Evolutionary conservation across 2,888 invertebrate genomes (phyloP), one percentile per base, ranked within the genome.

Genomic region (Xylota segnis): DNA sequence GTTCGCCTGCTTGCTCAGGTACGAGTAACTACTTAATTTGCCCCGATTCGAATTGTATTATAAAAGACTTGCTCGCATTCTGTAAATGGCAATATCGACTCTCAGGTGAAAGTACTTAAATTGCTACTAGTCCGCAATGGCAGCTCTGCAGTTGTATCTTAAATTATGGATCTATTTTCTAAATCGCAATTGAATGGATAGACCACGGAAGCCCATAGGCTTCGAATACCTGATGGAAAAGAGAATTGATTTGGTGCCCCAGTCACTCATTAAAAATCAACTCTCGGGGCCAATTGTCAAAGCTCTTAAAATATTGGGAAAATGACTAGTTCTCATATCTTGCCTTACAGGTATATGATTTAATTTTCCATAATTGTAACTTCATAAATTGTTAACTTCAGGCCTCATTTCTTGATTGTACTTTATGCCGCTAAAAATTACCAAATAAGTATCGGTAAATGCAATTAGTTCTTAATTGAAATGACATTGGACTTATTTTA

Each of bases 141-240:
- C 14, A 37, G 12, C n/a, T 10, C 14, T 18, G 34, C n/a, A 29
- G 10, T 10, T 16, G 59, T 18, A 6, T 47, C 14, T 43, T 16
- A 34, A 9, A 70, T 81, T 81, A 76, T 65, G 70, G 76, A 63
- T 63, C 10, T 12, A 63, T 76, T 70, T 82, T 32, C 56, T 54
- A 82, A 82, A 70, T 40, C 32, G 5, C 32, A 76, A 63, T 76
- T 82, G 40, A 68, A 61, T 81, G 27, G 54, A 66, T 68, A 61
- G 63, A 76, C 56, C 70, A 70, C 76, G 82, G 82, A 82, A 82
- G 82, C 52, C 63, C 59, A 70, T 37, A 56, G 61, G 76, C 61
- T 61, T 45, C 45, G 6, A 29, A 66, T 9, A 40, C 5, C 29
- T 34, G 16, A 5, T 47, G 2, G 14, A 63, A 66, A 70, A 56